These are phyloP conservation scores for Melanargia galathea DNA, from an alignment of 2,888 invertebrate genomes.

Conservation along the genomic window DNA sequence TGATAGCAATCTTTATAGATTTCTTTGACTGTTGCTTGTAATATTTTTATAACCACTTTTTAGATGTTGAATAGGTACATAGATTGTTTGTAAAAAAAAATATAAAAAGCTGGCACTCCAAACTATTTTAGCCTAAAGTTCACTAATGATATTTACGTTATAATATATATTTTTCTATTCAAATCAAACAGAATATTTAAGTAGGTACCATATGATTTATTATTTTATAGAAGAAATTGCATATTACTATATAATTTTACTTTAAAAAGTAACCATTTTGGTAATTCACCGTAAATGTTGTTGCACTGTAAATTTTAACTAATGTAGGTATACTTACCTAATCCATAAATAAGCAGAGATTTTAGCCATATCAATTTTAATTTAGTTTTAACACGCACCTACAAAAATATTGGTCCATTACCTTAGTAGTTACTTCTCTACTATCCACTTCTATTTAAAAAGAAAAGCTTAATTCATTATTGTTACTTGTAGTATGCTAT, in stretches of 20 bases:
- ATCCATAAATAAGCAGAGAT: not conserved
- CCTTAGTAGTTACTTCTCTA: conserved; percentile 18
- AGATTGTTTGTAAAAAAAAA: conserved; percentile 45
- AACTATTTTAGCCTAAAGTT: conserved; percentile 25
- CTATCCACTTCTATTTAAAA: conserved; percentile 14
- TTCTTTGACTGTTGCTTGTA: conserved; percentile 57
- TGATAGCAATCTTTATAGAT: conserved; percentile 52
- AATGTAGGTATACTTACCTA: not conserved
- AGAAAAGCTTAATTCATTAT: conserved; percentile 25
- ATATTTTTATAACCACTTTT: conserved; percentile 53
- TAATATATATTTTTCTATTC: conserved; percentile 12
- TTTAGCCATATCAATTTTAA: not conserved
- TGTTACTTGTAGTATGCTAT: conserved; percentile 27
- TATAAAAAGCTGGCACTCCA: conserved; percentile 32
- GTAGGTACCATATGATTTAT: not conserved
- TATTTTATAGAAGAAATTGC: conserved; percentile 1
- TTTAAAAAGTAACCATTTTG: not conserved
- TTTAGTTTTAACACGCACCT: not conserved
- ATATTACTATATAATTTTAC: not conserved
- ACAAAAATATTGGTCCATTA: not conserved
- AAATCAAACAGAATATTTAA: conserved; percentile 7
- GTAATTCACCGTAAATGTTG: not conserved
- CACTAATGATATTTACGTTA: conserved; percentile 11
- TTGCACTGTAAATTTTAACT: not conserved
- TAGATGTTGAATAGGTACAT: conserved; percentile 60